A percentile compares a stretch with the other conserved stretches of the same genome.
Conservation (phyloP, 1,140 invertebrate species). For the Eriosoma lanigerum region DNA sequence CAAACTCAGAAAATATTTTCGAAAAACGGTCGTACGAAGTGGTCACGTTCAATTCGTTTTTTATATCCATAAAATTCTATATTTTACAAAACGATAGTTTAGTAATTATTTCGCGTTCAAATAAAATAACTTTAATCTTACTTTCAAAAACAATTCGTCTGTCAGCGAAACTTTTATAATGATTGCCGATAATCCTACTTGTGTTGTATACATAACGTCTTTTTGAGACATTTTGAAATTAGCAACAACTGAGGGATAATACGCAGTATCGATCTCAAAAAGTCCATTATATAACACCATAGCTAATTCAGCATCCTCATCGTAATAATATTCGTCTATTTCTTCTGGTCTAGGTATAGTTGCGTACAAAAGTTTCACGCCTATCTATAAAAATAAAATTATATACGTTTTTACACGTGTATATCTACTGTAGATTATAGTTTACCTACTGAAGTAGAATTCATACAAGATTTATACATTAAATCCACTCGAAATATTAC, state of each 20-base stretch:
- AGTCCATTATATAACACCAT: conserved; percentile 61
- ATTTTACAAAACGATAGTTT: not conserved
- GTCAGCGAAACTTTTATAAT: conserved; percentile 62
- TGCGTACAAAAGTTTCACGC: conserved; percentile 7
- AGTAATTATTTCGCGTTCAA: not conserved
- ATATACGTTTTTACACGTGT: no score
- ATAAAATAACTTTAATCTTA: conserved; percentile 51
- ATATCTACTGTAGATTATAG: no score
- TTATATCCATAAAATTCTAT: conserved; percentile 52
- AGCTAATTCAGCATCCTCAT: conserved; percentile 15
- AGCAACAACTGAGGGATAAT: conserved; percentile 67
- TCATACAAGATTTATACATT: no score
- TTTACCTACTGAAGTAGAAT: no score
- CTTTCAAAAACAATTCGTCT: conserved; percentile 59
- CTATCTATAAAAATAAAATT: not conserved
- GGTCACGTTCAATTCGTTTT: conserved; percentile 39
- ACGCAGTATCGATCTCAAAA: conserved; percentile 65
- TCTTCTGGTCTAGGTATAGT: conserved; percentile 39
- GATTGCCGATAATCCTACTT: conserved; percentile 60
- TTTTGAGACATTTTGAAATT: conserved; percentile 64
- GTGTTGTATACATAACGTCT: conserved; percentile 61
- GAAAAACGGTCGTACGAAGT: conserved; percentile 45
- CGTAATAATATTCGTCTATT: conserved; percentile 37
- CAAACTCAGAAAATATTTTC: conserved; percentile 31
- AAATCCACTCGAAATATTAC: no score